phyloP scores from a whole-genome alignment of 2,888 invertebrate genomes.

The Pycnomerus fuliginosus region DNA sequence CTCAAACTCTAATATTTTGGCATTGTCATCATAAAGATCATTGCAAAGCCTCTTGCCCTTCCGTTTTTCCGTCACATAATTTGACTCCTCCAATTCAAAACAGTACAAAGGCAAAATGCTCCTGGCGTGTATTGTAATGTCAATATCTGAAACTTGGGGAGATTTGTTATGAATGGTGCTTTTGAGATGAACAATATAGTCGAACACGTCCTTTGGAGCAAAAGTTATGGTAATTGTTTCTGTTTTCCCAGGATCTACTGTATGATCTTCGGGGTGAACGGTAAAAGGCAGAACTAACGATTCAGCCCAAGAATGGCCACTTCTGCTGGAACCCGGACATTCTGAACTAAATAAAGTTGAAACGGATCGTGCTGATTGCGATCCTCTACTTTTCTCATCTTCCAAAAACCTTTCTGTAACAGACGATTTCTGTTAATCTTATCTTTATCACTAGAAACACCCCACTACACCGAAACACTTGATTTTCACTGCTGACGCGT shows the following conservation, averaged over 20 bases:
- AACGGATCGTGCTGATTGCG: constrained; percentile 1
- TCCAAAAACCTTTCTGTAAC: constrained; percentile 26
- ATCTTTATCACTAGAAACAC: too few relatives aligned
- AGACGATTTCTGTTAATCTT: not conserved
- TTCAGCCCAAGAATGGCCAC: constrained; percentile 27
- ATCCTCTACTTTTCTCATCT: too few relatives aligned
- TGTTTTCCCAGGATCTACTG: constrained; percentile 53
- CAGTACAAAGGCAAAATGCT: constrained; percentile 70
- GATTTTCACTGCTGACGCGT: too few relatives aligned
- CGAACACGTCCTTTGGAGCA: constrained; percentile 58
- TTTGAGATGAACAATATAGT: constrained; percentile 57
- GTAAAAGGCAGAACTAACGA: constrained; percentile 53
- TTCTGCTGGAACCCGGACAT: constrained; percentile 17
- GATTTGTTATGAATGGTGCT: constrained; percentile 58
- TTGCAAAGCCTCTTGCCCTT: constrained; percentile 43
- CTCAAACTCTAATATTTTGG: constrained; percentile 64
- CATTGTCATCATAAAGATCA: constrained; percentile 38
- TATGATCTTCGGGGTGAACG: constrained; percentile 54
- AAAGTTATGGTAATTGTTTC: constrained; percentile 56
- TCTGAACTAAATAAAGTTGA: constrained; percentile 34
- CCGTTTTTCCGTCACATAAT: constrained; percentile 59
- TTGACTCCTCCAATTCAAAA: constrained; percentile 67
- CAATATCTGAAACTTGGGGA: constrained; percentile 46
- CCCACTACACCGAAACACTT: too few relatives aligned
- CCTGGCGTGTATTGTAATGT: constrained; percentile 56